phyloP scores from a whole-genome alignment of 2,113 vertebrate species.

The Vicugna pacos region DNA sequence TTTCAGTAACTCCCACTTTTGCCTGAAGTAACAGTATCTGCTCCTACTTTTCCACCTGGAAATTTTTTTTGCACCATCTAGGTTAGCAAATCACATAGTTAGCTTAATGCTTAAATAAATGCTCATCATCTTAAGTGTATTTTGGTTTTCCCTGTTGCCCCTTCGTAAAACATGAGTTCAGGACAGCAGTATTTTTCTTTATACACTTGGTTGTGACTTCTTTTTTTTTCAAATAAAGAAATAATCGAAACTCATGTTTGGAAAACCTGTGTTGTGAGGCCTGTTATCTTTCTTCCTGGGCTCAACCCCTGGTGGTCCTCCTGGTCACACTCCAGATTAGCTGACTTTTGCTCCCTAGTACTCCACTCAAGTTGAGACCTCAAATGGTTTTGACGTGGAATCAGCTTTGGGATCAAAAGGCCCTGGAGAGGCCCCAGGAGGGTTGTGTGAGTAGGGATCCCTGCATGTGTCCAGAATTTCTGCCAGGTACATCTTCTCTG shows the following conservation, averaged over 20 bases:
- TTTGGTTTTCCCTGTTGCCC: not conserved
- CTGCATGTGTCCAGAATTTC: not conserved
- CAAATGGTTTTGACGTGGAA: not conserved
- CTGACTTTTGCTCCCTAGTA: not conserved
- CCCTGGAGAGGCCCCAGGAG: not conserved
- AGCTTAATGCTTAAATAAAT: not conserved
- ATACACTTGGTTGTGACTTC: not conserved
- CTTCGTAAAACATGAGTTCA: slow-evolving; percentile 32
- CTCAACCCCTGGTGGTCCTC: not conserved
- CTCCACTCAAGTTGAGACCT: not conserved
- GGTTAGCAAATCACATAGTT: not conserved
- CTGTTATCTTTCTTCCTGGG: not conserved
- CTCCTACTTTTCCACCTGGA: not conserved
- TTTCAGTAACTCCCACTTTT: not conserved
- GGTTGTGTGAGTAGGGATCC: not conserved
- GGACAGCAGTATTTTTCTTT: slow-evolving; percentile 43
- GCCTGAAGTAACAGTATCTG: not conserved
- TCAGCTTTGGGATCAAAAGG: not conserved
- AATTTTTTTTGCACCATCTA: not conserved
- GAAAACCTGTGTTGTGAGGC: not conserved
- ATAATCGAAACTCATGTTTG: not conserved
- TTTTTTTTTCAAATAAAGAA: slow-evolving; percentile 2
- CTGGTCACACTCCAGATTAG: not conserved
- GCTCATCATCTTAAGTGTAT: not conserved
- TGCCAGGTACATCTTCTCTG: not conserved